These are phyloP conservation scores for Rhipidura dahli DNA, from an alignment of 2,113 vertebrate genomes.

Conservation along the genomic window DNA sequence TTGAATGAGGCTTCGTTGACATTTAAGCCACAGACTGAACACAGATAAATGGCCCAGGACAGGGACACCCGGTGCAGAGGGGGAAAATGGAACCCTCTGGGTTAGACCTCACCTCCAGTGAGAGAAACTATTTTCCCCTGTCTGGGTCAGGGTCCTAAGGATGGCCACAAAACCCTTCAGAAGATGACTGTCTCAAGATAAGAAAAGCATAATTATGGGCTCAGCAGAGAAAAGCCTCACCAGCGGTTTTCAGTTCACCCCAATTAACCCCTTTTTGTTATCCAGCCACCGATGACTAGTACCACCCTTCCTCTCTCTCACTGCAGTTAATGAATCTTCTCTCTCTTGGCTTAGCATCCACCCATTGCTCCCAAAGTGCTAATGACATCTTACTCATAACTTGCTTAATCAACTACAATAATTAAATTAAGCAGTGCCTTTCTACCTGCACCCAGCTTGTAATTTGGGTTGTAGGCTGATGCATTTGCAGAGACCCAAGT, in stretches of 20 bases:
- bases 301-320: neutral
- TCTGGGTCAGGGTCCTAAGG: neutral
- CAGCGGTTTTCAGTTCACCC: neutral
- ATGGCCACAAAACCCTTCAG: neutral
- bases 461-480: neutral
- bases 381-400: neutral
- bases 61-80: rapidly evolving
- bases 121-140: neutral
- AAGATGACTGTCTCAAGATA: neutral
- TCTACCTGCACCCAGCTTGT: neutral
- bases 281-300: neutral
- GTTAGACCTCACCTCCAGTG: neutral
- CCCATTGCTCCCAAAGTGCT: neutral
- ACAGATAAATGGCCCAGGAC: neutral
- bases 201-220: neutral
- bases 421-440: neutral
- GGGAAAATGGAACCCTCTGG: neutral
- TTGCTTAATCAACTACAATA: neutral
- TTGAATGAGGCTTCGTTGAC: neutral
- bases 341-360: neutral
- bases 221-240: neutral
- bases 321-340: neutral
- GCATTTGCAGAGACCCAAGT: neutral
- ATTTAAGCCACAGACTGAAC: neutral
- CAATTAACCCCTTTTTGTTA: neutral